Evolutionary conservation across 2,888 invertebrate species (phyloP).

Genomic region (Heliconius ismenius): DNA sequence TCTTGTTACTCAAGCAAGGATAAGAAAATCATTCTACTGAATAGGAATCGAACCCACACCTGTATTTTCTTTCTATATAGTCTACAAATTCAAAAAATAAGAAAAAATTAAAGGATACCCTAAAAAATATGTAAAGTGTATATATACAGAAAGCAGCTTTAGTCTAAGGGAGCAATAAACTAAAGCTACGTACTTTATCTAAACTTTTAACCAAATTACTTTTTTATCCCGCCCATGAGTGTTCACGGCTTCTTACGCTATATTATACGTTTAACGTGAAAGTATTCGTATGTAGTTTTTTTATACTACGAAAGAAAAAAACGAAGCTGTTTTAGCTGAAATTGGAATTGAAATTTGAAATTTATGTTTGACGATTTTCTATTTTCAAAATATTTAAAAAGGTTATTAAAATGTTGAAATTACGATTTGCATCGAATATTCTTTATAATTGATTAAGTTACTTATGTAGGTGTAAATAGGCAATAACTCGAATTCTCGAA

Average conservation of each 20-base stretch:
- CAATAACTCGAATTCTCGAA: no score
- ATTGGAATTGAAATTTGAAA: no score
- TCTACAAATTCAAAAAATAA: background rate
- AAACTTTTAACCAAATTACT: slow-evolving; percentile 51
- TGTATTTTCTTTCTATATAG: background rate
- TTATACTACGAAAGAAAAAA: background rate
- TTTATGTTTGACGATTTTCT: background rate
- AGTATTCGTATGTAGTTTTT: background rate
- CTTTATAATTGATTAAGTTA: background rate
- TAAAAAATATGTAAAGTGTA: slow-evolving; percentile 4
- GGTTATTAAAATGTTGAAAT: background rate
- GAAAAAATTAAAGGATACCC: background rate
- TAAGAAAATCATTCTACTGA: background rate
- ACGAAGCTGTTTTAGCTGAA: background rate
- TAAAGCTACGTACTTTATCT: slow-evolving; percentile 46
- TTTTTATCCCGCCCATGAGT: slow-evolving; percentile 45
- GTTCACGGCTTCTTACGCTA: slow-evolving; percentile 16
- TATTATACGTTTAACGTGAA: background rate
- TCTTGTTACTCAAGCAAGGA: background rate
- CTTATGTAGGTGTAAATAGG: no score
- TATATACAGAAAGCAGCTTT: background rate
- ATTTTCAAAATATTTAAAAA: background rate
- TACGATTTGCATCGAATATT: background rate
- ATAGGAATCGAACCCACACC: background rate
- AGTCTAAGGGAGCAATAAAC: slow-evolving; percentile 40